Percentiles rank a stretch among this genome's conserved stretches.
Evolutionary conservation across 2,888 invertebrate genomes (phyloP).

Genomic region (Ormyrus rosae): DNA sequence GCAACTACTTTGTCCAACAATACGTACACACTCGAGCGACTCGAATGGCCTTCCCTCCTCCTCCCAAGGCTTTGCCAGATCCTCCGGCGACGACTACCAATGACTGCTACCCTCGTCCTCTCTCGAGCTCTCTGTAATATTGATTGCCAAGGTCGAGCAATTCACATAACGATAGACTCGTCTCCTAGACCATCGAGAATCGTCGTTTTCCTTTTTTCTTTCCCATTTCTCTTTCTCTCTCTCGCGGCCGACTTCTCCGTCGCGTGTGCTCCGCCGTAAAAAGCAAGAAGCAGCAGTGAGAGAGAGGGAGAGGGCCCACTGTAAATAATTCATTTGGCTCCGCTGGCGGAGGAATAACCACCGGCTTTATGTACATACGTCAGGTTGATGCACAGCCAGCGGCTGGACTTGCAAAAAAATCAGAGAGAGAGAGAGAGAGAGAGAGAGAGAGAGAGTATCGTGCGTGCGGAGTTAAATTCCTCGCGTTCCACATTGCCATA

Average conservation of each 20-base stretch:
- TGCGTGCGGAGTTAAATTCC: conserved; percentile 13
- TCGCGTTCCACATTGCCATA: background rate
- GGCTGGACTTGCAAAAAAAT: conserved; percentile 15
- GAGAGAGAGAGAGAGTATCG: background rate
- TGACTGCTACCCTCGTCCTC: conserved; percentile 55
- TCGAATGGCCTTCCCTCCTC: conserved; percentile 6
- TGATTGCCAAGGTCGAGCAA: conserved; percentile 67
- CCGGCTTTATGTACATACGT: conserved; percentile 31
- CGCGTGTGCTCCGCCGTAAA: conserved; percentile 8
- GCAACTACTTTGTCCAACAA: conserved; percentile 24
- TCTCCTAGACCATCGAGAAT: conserved; percentile 15
- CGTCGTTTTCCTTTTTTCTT: conserved; percentile 14
- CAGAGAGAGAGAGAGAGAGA: background rate
- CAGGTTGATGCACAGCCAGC: conserved; percentile 7
- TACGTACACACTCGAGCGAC: background rate
- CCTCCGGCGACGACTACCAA: conserved; percentile 14
- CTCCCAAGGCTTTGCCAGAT: conserved; percentile 23
- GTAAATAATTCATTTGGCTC: conserved; percentile 48
- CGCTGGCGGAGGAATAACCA: conserved; percentile 2
- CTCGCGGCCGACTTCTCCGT: background rate
- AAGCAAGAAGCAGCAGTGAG: background rate
- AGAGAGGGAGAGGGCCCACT: background rate
- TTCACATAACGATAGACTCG: conserved; percentile 63
- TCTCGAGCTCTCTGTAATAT: conserved; percentile 68
- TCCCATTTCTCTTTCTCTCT: background rate